A percentile compares a stretch with the other conserved stretches of the same genome.
Evolutionary conservation across 2,797 vertebrate species (phyloP).

Genomic region (Rhodeus uyekii): DNA sequence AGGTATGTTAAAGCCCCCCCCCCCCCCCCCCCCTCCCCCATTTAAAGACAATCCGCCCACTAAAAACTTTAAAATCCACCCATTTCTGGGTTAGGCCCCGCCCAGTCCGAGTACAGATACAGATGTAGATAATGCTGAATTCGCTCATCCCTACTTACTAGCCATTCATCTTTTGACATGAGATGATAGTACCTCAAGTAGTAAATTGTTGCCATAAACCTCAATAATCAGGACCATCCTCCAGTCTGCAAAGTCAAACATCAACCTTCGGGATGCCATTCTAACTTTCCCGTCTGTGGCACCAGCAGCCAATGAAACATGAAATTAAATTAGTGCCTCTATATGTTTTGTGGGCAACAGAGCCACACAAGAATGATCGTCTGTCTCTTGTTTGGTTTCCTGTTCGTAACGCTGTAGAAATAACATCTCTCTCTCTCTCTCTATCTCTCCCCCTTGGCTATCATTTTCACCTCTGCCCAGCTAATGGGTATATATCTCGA

Average conservation of each 20-base stretch:
- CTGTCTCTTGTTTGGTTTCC: slow-evolving; percentile 48
- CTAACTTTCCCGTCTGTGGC: slow-evolving; percentile 36
- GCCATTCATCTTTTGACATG: neutral
- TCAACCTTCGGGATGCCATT: slow-evolving; percentile 43
- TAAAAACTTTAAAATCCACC: too few relatives aligned
- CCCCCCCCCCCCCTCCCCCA: too few relatives aligned
- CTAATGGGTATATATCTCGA: slow-evolving; percentile 18
- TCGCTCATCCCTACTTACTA: too few relatives aligned
- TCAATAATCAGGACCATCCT: neutral
- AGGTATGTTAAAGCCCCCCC: too few relatives aligned
- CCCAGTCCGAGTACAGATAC: too few relatives aligned
- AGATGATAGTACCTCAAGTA: neutral
- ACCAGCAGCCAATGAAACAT: slow-evolving; percentile 63
- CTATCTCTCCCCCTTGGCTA: slow-evolving; percentile 33
- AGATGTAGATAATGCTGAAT: too few relatives aligned
- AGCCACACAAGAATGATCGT: slow-evolving; percentile 56
- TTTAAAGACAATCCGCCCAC: too few relatives aligned
- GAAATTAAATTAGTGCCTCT: slow-evolving; percentile 67
- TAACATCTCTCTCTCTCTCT: slow-evolving; percentile 41
- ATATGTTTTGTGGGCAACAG: slow-evolving; percentile 62
- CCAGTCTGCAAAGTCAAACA: slow-evolving; percentile 28
- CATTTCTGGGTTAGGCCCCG: too few relatives aligned
- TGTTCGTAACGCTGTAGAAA: slow-evolving; percentile 38
- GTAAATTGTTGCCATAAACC: neutral
- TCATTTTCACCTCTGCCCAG: slow-evolving; percentile 31